Percentiles rank a stretch among this genome's conserved stretches.
These are phyloP conservation scores for Mimachlamys varia DNA, from an alignment of 2,888 invertebrate species.

Conservation along the genomic window DNA sequence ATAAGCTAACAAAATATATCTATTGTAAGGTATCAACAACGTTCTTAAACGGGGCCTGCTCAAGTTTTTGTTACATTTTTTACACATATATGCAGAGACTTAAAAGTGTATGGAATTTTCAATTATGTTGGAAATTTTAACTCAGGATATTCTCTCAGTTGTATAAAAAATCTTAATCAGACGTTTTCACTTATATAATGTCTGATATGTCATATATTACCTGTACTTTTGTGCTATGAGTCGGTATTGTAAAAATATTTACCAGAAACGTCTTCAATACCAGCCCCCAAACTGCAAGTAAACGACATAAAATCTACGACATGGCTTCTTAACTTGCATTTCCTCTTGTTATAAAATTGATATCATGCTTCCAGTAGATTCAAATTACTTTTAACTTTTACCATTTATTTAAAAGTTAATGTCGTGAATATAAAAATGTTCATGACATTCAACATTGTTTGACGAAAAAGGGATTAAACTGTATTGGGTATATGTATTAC, in stretches of 20 bases:
- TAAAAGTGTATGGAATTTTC: background rate
- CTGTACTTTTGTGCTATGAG: background rate
- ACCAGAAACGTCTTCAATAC: too few relatives aligned
- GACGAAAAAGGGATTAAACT: too few relatives aligned
- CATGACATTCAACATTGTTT: too few relatives aligned
- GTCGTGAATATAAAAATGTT: too few relatives aligned
- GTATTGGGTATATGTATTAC: too few relatives aligned
- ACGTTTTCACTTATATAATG: background rate
- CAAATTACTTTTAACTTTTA: too few relatives aligned
- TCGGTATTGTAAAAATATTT: background rate
- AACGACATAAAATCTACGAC: too few relatives aligned
- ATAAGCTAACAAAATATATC: background rate
- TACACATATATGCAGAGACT: background rate
- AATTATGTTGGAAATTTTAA: background rate
- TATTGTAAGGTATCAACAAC: background rate
- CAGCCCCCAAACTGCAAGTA: too few relatives aligned
- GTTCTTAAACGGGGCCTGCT: background rate
- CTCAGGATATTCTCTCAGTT: background rate
- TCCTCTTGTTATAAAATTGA: too few relatives aligned
- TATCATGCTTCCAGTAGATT: too few relatives aligned
- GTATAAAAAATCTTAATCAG: background rate
- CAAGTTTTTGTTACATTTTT: background rate
- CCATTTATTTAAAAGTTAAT: too few relatives aligned
- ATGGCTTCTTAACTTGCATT: too few relatives aligned
- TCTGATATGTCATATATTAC: background rate